A percentile compares a stretch with the other conserved stretches of the same genome.
phyloP scores from a whole-genome alignment of 2,113 vertebrate genomes.

The Saccopteryx leptura region DNA sequence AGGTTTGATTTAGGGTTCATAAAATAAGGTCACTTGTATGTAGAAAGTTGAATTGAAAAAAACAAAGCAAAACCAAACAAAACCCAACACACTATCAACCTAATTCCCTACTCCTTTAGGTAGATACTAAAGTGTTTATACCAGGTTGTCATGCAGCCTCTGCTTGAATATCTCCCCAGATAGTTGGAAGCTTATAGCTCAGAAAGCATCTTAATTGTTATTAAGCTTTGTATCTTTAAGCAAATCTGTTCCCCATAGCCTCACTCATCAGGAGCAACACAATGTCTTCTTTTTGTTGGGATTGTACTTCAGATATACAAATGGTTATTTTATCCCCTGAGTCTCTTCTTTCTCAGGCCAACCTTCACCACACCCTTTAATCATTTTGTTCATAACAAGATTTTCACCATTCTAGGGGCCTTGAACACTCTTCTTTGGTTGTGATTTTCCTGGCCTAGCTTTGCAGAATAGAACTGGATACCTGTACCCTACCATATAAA shows the following conservation, averaged over 20 bases:
- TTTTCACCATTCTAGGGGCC: not conserved
- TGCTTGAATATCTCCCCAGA: not conserved
- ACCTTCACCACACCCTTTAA: not conserved
- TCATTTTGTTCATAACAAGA: not conserved
- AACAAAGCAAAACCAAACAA: not conserved
- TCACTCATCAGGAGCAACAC: not conserved
- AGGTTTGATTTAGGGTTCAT: constrained; percentile 36
- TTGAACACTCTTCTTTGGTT: not conserved
- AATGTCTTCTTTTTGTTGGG: not conserved
- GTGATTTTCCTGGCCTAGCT: constrained; percentile 42
- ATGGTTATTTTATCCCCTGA: not conserved
- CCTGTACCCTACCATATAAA: not conserved
- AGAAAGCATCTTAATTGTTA: not conserved
- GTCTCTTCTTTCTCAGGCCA: not conserved
- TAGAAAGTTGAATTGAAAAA: not conserved
- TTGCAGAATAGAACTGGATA: not conserved
- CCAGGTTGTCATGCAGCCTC: not conserved
- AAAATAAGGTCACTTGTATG: constrained; percentile 25
- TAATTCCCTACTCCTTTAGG: not conserved
- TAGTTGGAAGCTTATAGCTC: not conserved
- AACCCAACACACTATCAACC: not conserved
- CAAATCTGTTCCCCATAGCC: not conserved
- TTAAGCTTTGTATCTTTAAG: not conserved
- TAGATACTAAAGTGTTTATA: not conserved
- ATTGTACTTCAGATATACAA: not conserved